A percentile compares a stretch with the other conserved stretches of the same genome.
phyloP scores from a whole-genome alignment of 64 coral and sea anemone genomes.

The Orbicella faveolata region DNA sequence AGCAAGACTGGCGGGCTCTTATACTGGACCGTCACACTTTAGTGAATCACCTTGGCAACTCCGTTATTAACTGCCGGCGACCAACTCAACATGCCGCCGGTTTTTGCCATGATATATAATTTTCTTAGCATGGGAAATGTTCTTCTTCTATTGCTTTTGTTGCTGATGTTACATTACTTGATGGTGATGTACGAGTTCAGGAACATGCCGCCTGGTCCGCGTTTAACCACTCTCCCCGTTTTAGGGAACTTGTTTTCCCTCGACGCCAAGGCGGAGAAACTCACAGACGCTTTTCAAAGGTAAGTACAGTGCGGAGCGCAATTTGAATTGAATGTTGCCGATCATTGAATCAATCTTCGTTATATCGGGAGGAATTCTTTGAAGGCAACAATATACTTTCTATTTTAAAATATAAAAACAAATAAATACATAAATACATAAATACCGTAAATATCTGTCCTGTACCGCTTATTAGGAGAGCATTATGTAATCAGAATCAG shows the following conservation, averaged over 20 bases:
- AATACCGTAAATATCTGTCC: neutral
- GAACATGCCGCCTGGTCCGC: constrained; percentile 65
- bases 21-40: neutral
- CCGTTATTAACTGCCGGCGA: neutral
- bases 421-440: too few relatives aligned
- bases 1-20: neutral
- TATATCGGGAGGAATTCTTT: neutral
- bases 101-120: neutral
- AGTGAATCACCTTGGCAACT: neutral
- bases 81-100: neutral
- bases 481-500: neutral
- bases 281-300: constrained; percentile 31
- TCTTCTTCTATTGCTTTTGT: neutral
- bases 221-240: constrained; percentile 32
- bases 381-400: neutral
- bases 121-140: constrained; percentile 20
- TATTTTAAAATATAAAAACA: neutral
- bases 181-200: constrained; percentile 54
- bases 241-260: constrained; percentile 54
- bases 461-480: neutral
- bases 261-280: constrained; percentile 32
- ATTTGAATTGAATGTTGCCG: too few relatives aligned
- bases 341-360: too few relatives aligned
- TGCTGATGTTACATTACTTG: constrained; percentile 35
- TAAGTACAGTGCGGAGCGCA: neutral